Conservation (phyloP, 2,113 vertebrate species). For the Andinoacara biseriatus region DNA sequence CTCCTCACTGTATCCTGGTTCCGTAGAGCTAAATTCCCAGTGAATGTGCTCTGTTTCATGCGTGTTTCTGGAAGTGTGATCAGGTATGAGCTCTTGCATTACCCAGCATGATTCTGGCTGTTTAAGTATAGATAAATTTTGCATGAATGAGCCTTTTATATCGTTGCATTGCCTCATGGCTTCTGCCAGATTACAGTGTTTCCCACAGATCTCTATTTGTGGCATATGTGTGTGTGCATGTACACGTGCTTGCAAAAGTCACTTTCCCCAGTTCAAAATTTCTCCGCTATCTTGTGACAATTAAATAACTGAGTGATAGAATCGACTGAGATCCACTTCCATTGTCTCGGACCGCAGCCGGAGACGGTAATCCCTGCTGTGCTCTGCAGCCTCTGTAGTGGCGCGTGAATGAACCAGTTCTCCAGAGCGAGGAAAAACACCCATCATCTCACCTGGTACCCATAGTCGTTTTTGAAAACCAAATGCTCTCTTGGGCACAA, state of each 20-base stretch:
- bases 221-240: neutral
- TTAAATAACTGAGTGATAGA: neutral
- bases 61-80: neutral
- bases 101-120: neutral
- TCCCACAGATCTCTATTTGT: neutral
- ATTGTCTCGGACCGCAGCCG: neutral
- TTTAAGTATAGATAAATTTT: neutral
- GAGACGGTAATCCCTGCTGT: neutral
- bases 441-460: neutral
- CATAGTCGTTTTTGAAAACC: too few species aligned
- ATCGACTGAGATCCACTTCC: neutral
- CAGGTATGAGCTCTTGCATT: neutral
- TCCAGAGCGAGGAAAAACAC: neutral
- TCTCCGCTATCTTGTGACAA: neutral
- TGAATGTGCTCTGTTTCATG: neutral
- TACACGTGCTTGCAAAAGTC: neutral
- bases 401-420: too few species aligned
- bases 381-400: neutral
- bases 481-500: too few species aligned
- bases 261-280: neutral
- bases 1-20: neutral
- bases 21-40: neutral
- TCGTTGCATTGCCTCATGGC: neutral
- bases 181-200: neutral
- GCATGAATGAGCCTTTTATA: neutral